phyloP scores from a whole-genome alignment of 1,140 invertebrate genomes.

The Drosophila nasuta region DNA sequence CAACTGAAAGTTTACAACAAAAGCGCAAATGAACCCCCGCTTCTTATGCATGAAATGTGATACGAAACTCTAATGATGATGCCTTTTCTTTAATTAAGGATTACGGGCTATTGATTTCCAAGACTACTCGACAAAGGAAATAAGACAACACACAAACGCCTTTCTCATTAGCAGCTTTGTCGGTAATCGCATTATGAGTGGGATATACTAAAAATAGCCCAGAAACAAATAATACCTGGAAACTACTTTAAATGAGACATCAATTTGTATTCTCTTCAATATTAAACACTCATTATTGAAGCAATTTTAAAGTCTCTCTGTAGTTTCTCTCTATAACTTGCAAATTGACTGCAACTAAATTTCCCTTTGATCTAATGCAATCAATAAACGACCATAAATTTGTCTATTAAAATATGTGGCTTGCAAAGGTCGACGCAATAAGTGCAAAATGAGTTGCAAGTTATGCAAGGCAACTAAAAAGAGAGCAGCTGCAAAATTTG shows the following conservation, averaged over 20 bases:
- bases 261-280: neutral
- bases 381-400: constrained; percentile 15
- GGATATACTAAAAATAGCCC: no score
- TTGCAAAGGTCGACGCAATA: constrained; percentile 28
- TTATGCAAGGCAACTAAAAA: constrained; percentile 29
- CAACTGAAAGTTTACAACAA: constrained; percentile 13
- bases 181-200: neutral
- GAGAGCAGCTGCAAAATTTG: constrained; percentile 32
- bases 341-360: neutral
- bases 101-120: neutral
- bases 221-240: no score
- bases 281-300: neutral
- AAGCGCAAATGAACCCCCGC: neutral
- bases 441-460: constrained; percentile 48
- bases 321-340: neutral
- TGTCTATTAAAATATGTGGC: neutral
- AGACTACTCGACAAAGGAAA: neutral
- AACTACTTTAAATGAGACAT: no score
- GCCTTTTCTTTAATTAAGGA: constrained; percentile 2
- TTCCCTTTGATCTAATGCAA: neutral
- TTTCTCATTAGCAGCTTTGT: neutral
- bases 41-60: neutral
- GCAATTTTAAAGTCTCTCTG: neutral
- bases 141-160: neutral
- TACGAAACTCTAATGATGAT: constrained; percentile 1